Conservation (phyloP, 2,888 invertebrate species). For the Tethea ocularis region DNA sequence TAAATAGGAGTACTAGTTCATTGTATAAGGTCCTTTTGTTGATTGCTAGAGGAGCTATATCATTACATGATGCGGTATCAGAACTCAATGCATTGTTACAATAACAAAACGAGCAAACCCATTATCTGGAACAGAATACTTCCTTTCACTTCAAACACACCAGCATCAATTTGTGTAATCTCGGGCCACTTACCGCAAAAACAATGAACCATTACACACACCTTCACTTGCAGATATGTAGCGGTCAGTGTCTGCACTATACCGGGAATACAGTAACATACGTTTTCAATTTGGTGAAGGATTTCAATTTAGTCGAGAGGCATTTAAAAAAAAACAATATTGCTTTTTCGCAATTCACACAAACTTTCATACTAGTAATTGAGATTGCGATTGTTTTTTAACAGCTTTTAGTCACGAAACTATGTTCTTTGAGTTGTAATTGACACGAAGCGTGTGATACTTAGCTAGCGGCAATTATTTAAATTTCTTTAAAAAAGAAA, state of each 20-base stretch:
- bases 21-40: background rate
- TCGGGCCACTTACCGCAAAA: slow-evolving; percentile 65
- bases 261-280: slow-evolving; percentile 16
- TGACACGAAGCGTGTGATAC: background rate
- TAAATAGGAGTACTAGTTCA: background rate
- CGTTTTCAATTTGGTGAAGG: slow-evolving; percentile 17
- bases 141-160: slow-evolving; percentile 70
- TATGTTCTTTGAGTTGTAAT: background rate
- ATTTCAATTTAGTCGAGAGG: slow-evolving; percentile 5
- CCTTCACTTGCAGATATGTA: slow-evolving; percentile 36
- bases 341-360: background rate
- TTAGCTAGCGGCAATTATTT: background rate
- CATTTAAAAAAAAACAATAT: slow-evolving; percentile 8
- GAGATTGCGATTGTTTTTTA: background rate
- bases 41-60: slow-evolving; percentile 11
- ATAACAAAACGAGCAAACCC: slow-evolving; percentile 57
- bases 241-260: slow-evolving; percentile 15
- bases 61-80: slow-evolving; percentile 24
- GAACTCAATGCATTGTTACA: slow-evolving; percentile 49
- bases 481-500: background rate
- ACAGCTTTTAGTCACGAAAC: background rate
- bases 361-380: slow-evolving; percentile 2
- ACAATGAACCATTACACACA: slow-evolving; percentile 71
- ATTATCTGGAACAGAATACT: slow-evolving; percentile 60
- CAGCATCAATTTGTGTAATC: slow-evolving; percentile 69